Evolutionary conservation across 2,797 vertebrate genomes (phyloP).

Genomic region (Bradypus variegatus): DNA sequence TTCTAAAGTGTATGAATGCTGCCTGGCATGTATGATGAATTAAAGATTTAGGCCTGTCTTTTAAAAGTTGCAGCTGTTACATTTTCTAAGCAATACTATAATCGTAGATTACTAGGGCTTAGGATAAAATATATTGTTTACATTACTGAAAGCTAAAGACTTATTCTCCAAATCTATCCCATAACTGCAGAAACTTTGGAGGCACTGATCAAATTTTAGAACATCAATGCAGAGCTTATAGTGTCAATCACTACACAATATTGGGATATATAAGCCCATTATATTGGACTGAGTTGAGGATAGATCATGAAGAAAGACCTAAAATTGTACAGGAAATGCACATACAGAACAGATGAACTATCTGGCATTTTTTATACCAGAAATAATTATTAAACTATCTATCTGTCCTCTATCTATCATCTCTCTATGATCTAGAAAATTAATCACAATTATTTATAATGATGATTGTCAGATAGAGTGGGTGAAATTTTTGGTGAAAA

Average conservation of each 20-base stretch:
- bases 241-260: not conserved
- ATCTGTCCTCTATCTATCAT: too few relatives aligned
- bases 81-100: conserved; percentile 39
- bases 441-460: not conserved
- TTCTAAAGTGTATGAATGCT: conserved; percentile 32
- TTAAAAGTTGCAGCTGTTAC: conserved; percentile 21
- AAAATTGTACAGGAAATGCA: conserved; percentile 14
- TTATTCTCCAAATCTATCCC: not conserved
- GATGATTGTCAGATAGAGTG: not conserved
- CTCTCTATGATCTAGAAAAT: not conserved
- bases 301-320: conserved; percentile 18
- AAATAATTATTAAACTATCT: not conserved
- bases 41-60: conserved; percentile 24
- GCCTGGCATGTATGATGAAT: conserved; percentile 9
- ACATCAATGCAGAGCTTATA: conserved; percentile 13
- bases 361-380: not conserved
- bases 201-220: not conserved
- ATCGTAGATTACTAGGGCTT: not conserved
- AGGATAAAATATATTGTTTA: not conserved
- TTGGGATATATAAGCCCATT: not conserved
- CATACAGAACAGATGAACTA: not conserved
- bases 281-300: not conserved
- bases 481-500: conserved; percentile 9
- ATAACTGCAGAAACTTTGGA: not conserved
- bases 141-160: conserved; percentile 9